Conservation (phyloP, 2,113 vertebrate species). For the Phyllostomus hastatus region DNA sequence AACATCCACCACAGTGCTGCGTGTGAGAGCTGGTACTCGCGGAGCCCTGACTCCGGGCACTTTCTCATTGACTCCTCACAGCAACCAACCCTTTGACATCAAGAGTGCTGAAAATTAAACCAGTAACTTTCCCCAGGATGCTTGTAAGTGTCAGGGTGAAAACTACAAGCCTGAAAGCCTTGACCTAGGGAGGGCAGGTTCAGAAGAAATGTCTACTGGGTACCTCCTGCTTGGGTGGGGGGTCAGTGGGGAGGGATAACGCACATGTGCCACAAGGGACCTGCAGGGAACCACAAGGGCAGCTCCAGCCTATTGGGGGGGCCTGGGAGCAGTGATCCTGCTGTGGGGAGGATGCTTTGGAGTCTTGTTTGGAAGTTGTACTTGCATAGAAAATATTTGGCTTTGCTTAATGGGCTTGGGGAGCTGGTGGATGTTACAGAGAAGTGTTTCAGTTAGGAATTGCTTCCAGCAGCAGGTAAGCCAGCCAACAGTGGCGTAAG, state of each 20-base stretch:
- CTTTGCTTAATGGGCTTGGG: background rate
- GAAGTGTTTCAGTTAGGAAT: background rate
- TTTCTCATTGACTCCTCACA: background rate
- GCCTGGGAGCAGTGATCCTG: background rate
- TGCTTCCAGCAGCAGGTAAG: background rate
- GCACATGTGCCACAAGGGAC: background rate
- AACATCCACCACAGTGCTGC: background rate
- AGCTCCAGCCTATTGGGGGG: background rate
- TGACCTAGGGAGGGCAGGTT: background rate
- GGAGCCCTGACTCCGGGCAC: background rate
- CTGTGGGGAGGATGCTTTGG: background rate
- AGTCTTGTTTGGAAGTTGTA: background rate
- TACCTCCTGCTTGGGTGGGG: background rate
- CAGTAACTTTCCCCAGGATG: background rate
- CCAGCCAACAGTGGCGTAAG: background rate
- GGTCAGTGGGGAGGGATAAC: background rate
- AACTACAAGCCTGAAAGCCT: background rate
- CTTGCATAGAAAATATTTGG: background rate
- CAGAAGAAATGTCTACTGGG: background rate
- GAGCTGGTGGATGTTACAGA: background rate
- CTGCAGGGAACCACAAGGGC: background rate
- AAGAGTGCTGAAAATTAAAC: background rate
- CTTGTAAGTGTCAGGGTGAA: background rate
- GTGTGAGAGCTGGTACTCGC: background rate
- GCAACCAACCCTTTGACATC: background rate